These are phyloP conservation scores for Nixonia krombeini DNA, from an alignment of 1,140 invertebrate species.

Conservation along the genomic window DNA sequence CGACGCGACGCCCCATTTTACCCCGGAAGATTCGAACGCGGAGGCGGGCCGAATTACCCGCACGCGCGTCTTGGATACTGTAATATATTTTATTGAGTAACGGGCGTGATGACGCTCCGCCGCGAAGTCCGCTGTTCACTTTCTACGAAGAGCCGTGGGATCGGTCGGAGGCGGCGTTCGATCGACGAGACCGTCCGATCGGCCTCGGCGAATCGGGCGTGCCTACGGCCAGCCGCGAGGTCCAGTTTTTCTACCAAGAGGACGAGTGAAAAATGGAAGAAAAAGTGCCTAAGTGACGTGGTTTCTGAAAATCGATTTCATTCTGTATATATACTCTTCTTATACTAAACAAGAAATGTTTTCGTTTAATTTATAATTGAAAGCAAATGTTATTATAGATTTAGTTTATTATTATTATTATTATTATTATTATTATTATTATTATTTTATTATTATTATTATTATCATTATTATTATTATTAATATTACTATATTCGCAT, in stretches of 20 bases:
- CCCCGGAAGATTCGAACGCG: background rate
- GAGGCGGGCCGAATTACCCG: no score
- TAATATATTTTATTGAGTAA: background rate
- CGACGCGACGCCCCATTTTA: background rate
- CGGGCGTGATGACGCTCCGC: no score
- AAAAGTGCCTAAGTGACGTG: conserved; percentile 56
- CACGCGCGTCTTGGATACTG: background rate
- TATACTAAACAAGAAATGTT: conserved; percentile 51
- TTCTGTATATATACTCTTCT: conserved; percentile 57
- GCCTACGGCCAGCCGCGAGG: no score
- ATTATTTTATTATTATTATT: conserved; percentile 22
- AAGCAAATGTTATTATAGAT: conserved; percentile 61
- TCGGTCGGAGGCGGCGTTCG: no score
- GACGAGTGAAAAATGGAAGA: conserved; percentile 3
- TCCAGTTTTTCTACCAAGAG: conserved; percentile 2
- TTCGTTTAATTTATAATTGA: conserved; percentile 64
- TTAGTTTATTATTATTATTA: conserved; percentile 57
- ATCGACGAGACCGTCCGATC: background rate
- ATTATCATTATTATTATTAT: conserved; percentile 23
- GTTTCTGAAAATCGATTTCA: conserved; percentile 61
- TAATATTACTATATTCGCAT: conserved; percentile 22
- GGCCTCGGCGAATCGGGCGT: no score
- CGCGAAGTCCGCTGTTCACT: no score
- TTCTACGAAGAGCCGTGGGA: no score
- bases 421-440: conserved; percentile 48